phyloP scores from a whole-genome alignment of 2,797 vertebrate genomes.

The Hippoglossus hippoglossus region DNA sequence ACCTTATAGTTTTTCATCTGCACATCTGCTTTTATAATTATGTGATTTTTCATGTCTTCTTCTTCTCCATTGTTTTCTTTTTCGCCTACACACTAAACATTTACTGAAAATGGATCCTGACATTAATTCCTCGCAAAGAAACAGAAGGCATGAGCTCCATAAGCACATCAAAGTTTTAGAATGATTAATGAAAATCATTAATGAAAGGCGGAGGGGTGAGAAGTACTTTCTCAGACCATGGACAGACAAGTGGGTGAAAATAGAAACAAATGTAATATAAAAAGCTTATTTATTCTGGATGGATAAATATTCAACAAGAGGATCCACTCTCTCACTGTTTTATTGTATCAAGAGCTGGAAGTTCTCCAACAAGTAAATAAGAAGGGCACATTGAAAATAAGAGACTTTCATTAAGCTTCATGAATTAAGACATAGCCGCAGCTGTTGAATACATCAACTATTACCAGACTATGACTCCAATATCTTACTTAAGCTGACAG shows the following conservation, averaged over 20 bases:
- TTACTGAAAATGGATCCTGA: constrained; percentile 19
- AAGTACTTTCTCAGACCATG: constrained; percentile 13
- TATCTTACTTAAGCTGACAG: too few species aligned
- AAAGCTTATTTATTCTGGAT: constrained; percentile 45
- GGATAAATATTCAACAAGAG: constrained; percentile 51
- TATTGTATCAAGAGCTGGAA: constrained; percentile 4
- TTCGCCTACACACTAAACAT: background rate
- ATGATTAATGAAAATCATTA: constrained; percentile 33
- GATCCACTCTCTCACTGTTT: constrained; percentile 24
- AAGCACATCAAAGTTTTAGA: constrained; percentile 30
- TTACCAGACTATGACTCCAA: too few species aligned
- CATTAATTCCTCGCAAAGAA: constrained; percentile 18
- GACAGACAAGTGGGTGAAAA: constrained; percentile 24
- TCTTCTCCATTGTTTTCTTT: background rate
- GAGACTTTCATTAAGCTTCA: too few species aligned
- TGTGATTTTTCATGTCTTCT: constrained; percentile 3
- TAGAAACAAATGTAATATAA: constrained; percentile 10
- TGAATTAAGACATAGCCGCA: too few species aligned
- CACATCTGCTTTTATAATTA: constrained; percentile 6
- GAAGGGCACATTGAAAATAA: too few species aligned
- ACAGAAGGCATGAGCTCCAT: constrained; percentile 22
- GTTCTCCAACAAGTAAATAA: too few species aligned
- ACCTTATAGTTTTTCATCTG: constrained; percentile 1
- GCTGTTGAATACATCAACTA: too few species aligned
- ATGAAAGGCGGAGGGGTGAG: constrained; percentile 12